phyloP scores from a whole-genome alignment of 1,140 invertebrate species.

The Zaprionus kolodkinae region DNA sequence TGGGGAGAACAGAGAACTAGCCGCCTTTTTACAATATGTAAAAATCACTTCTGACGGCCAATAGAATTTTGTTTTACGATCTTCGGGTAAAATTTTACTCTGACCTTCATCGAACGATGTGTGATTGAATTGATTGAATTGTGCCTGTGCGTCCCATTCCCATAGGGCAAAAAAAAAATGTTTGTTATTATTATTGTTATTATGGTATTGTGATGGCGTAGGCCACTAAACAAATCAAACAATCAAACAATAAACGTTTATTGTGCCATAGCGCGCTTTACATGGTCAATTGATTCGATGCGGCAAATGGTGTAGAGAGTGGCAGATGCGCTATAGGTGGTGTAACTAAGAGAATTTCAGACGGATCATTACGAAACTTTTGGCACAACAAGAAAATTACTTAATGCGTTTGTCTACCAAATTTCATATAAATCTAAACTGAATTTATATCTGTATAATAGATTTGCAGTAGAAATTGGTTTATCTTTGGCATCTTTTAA shows the following conservation, averaged over 20 bases:
- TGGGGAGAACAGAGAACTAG: constrained; percentile 17
- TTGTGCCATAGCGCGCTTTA: constrained; percentile 65
- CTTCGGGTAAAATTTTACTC: constrained; percentile 48
- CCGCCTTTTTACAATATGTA: constrained; percentile 12
- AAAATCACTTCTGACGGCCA: constrained; percentile 43
- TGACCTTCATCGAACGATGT: constrained; percentile 58
- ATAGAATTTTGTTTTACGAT: constrained; percentile 45
- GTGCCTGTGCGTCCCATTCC: constrained; percentile 43
- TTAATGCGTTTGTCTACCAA: neutral
- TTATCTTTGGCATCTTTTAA: no score
- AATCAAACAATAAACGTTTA: constrained; percentile 78
- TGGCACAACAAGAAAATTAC: neutral
- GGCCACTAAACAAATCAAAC: constrained; percentile 70
- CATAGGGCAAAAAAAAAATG: constrained; percentile 62
- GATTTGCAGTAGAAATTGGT: no score
- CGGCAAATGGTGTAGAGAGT: constrained; percentile 3
- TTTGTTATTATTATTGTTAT: constrained; percentile 61
- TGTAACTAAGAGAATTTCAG: neutral
- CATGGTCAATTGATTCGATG: constrained; percentile 75
- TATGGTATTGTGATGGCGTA: constrained; percentile 36
- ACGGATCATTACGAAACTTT: neutral
- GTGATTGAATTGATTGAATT: constrained; percentile 55
- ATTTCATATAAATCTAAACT: neutral
- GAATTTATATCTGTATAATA: neutral
- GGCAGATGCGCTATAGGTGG: no score